These are phyloP conservation scores for Thalassoma bifasciatum DNA, from an alignment of 2,113 vertebrate species.

Conservation along the genomic window DNA sequence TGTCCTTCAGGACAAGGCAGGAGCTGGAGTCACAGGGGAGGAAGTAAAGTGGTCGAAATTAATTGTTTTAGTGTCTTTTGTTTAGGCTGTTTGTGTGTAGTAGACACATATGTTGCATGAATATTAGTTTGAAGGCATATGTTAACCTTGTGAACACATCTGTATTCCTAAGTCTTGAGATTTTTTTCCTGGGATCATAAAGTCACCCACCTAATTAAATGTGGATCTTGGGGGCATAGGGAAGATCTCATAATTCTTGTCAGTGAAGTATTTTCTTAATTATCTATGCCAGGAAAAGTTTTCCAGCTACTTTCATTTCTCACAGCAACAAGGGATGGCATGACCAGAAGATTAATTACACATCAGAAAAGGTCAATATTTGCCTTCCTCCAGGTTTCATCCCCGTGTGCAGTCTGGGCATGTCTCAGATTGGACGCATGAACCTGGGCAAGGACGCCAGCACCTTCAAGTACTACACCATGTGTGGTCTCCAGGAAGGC, in stretches of 20 bases:
- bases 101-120: not conserved
- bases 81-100: not conserved
- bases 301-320: not conserved
- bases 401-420: slow-evolving; percentile 91
- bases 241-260: not conserved
- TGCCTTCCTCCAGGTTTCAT: slow-evolving; percentile 87
- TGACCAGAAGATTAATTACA: not conserved
- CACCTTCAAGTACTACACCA: slow-evolving; percentile 97
- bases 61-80: not conserved
- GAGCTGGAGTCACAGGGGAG: slow-evolving; percentile 4
- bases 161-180: not conserved
- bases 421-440: slow-evolving; percentile 93
- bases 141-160: not conserved
- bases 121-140: not conserved
- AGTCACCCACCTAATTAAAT: slow-evolving; percentile 6
- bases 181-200: not conserved
- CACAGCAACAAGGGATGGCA: not conserved
- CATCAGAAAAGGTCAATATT: not conserved
- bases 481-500: slow-evolving; percentile 97
- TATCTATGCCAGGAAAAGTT: slow-evolving; percentile 3
- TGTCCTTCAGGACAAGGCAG: not conserved
- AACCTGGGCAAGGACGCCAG: slow-evolving; percentile 95
- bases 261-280: slow-evolving; percentile 4
- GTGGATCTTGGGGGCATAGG: slow-evolving; percentile 5
- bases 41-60: slow-evolving; percentile 2